Evolutionary conservation across 1,140 invertebrate genomes (phyloP), one percentile per base, ranked within the genome.

Genomic region (Drosophila subpulchrella): DNA sequence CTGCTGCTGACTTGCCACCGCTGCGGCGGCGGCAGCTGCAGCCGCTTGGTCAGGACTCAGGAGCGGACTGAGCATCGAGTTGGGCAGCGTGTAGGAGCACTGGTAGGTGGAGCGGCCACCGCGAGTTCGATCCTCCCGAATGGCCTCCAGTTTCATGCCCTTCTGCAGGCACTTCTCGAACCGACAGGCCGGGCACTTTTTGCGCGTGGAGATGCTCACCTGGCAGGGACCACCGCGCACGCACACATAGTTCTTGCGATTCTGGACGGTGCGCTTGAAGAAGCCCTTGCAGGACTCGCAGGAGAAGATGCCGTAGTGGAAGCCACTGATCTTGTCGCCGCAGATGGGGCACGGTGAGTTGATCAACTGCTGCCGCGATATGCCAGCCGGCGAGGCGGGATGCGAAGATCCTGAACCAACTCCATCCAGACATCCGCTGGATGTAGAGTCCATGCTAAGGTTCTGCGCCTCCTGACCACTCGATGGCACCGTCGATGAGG

Each of bases 251-350:
- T 98, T 97, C 93, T 99, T 99, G 55, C 98, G 95, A 92, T 99
- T 99, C 93, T 99, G 98, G 5, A 99, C 98, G 44, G 98, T 99
- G 70, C 98, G 94, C 93, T 99, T 99, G 93, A 99, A 99, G 93
- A 99, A 99, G 4, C 98, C 98, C 94, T 99, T 99, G 92, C 96
- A 99, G 11, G 97, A 98, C 92, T 99, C 98, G 93, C 98, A 99
- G 11, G 97, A 98, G 93, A 98, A 99, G 79, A 99, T 99, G 11
- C 97, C 97, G 90, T 98, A 98, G 92, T 98, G 97, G 92, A 98
- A 98, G 11, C 98, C 98, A 73, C 97, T 98, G 78, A 98, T 98
- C 92, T 98, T 97, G 92, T 99, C 98, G 0, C 97, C 97, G 91
- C 98, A 99, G 58, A 99, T 98, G 8, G 97, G 97, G 93, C 98